phyloP scores from a whole-genome alignment of 2,113 vertebrate genomes.

The Chinchilla lanigera region DNA sequence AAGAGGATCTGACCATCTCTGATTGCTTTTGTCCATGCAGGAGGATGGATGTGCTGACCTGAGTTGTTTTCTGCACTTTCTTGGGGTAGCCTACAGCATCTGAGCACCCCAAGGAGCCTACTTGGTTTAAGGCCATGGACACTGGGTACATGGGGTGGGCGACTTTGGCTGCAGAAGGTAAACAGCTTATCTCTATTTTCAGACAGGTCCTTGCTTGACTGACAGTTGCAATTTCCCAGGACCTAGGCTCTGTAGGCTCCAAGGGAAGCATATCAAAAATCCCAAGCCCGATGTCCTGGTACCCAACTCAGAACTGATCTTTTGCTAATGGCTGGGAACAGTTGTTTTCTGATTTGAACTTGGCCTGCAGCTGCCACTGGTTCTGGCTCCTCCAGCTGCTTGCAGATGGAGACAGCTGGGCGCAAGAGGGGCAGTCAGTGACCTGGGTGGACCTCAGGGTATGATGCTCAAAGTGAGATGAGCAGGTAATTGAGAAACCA shows the following conservation, averaged over 20 bases:
- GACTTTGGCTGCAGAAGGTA: background rate
- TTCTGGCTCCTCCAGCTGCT: background rate
- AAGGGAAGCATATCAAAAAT: background rate
- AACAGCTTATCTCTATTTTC: background rate
- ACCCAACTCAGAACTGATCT: background rate
- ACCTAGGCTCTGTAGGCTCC: background rate
- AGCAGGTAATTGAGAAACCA: background rate
- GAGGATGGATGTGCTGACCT: background rate
- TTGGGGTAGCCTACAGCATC: background rate
- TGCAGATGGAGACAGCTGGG: background rate
- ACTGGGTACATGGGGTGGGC: accelerated
- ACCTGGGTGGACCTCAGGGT: background rate
- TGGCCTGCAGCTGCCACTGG: background rate
- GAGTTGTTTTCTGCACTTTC: background rate
- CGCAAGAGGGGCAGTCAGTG: background rate
- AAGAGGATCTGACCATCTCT: background rate
- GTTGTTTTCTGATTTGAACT: slow-evolving; percentile 48
- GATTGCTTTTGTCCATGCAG: background rate
- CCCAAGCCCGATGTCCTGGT: background rate
- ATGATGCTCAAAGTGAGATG: background rate
- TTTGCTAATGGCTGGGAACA: background rate
- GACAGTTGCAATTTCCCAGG: background rate
- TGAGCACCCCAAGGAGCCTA: background rate
- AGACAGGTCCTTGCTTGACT: background rate
- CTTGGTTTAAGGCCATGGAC: accelerated